Base-by-base conservation (phyloP, 1,140 invertebrate species). In the Procambarus virginalis region DNA sequence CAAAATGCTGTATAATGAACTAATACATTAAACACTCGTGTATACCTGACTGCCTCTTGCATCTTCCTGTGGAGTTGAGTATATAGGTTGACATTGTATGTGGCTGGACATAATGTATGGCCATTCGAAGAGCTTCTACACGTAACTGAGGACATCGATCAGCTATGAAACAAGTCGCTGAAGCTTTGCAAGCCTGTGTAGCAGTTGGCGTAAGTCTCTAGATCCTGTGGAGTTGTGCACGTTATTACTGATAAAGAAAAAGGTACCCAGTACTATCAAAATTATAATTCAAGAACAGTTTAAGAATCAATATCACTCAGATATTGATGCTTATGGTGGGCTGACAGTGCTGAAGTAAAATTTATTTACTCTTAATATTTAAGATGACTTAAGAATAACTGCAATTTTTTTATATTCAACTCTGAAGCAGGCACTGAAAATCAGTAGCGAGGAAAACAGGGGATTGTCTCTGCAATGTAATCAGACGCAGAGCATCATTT, bases 91-190 rank as follows among this genome's bases (percentile, higher is more conserved):
- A 99, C 97, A 94, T 99, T 99, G 93, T 97, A 99, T 9, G 98
- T 99, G 96, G 97, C 96, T 97, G 97, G 22, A 99, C 98, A 95
- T 98, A 98, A 78, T 96, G 95, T 84, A 99, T 97, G 80, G 98
- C 98, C 96, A 99, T 98, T 95, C 98, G 97, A 10, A 99, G 94
- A 6, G 98, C 97, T 94, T 99, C 99, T 92, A 98, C 94, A 93
- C 97, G 95, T 64, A 99, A 93, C 76, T 96, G 94, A 75, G 98
- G 98, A 94, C 98, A 99, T 93, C 99, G 98, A 93, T 99, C 98
- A 75, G 98, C 97, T 92, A 99, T 97, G 94, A 97, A 93, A 98
- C 96, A 14, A 99, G 95, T 92, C 99, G 95, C 94, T 98, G 97
- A 2, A 99, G 94, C 93, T 97, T 97, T 6, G 98, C 98, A 92